Evolutionary conservation across 2,797 vertebrate species (phyloP), one percentile per base, ranked within the genome.

Genomic region (Cheirogaleus major): DNA sequence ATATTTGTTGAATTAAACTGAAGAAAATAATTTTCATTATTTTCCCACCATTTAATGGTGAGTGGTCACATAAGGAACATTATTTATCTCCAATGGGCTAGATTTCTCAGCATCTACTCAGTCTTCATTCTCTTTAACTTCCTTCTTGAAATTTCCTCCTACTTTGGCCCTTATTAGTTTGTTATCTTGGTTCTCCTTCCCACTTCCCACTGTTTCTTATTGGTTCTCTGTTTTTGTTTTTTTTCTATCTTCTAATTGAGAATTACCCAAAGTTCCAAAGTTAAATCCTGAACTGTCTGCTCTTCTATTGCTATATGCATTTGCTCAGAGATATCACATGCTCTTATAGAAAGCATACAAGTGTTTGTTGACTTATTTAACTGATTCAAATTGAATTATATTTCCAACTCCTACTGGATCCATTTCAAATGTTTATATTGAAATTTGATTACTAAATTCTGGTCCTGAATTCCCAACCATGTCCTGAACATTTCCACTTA

Each of bases 71-170:
- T 2, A 5, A 78, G 70, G 48, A 89, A 38, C n/a, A 35, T 55
- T n/a, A 59, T 84, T 81, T 82, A 61, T 48, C 63, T 93, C 67
- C 79, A 63, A 0, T 73, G 14, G 48, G 70, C 70, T 35, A 61
- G 25, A 81, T 73, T 1, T 9, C 50, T 90, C 23, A 48, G 32
- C 27, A 17, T 43, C 23, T 59, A 55, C 25, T 83, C 50, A 45
- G 23, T 81, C 63, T 92, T 86, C 48, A 13, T 83, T 67, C 61
- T 82, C 45, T 89, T 72, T 87, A 82, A 94, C n/a, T 95, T 93
- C 86, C 67, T 69, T 27, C 72, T 95, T 65, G 35, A 80, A 61
- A 57, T 95, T 89, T 81, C 59, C 30, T 94, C 59, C 55, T 87
- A 41, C 32, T 25, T 61, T 25, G 38, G 65, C 27, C 76, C 84